These are phyloP conservation scores for Pseudolycoriella hygida DNA, from an alignment of 2,888 invertebrate genomes.

Conservation along the genomic window DNA sequence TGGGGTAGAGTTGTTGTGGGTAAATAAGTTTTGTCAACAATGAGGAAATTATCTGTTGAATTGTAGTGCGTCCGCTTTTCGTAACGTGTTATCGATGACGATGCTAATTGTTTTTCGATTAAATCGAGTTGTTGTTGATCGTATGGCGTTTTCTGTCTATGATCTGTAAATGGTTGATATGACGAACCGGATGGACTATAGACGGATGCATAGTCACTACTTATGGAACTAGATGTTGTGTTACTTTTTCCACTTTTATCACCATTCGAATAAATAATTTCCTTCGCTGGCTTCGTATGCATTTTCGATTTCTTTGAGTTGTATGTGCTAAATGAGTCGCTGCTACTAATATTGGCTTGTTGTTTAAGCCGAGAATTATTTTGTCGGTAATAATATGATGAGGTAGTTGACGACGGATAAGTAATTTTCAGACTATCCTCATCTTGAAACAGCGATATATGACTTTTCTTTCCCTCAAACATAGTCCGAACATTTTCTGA, in stretches of 20 bases:
- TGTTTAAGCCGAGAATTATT: neutral
- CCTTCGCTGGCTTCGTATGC: neutral
- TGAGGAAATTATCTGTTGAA: neutral
- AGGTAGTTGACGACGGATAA: neutral
- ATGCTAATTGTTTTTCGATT: constrained; percentile 1
- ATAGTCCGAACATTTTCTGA: neutral
- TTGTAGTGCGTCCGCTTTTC: neutral
- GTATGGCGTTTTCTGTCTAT: neutral
- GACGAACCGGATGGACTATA: constrained; percentile 19
- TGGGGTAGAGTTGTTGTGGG: neutral
- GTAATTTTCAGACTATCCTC: neutral
- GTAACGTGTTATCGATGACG: neutral
- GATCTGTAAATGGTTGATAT: neutral
- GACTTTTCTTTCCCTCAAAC: too few species aligned
- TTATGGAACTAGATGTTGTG: constrained; percentile 22
- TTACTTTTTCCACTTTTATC: constrained; percentile 16
- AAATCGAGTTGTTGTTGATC: neutral
- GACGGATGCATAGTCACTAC: constrained; percentile 29
- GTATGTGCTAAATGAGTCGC: constrained; percentile 6
- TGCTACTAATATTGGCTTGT: neutral
- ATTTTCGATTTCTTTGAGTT: constrained; percentile 1
- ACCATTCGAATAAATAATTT: neutral
- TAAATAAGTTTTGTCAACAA: neutral
- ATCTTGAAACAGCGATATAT: too few species aligned
- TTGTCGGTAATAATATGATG: too few species aligned